phyloP scores from a whole-genome alignment of 2,113 vertebrate genomes.

The Rhynchopsitta pachyrhyncha region DNA sequence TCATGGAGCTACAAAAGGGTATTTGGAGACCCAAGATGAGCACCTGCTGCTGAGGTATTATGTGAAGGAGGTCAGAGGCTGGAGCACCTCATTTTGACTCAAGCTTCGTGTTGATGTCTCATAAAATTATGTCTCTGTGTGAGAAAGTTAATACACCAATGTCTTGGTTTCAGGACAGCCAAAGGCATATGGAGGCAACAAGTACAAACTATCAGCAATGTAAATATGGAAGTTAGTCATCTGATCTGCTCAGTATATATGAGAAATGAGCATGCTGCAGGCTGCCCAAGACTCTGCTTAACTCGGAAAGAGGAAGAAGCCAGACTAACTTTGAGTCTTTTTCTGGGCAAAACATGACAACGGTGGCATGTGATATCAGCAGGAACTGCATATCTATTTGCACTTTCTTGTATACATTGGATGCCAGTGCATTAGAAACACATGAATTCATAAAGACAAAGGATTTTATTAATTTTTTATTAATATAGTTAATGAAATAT shows the following conservation, averaged over 20 bases:
- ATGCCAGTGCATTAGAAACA: not conserved
- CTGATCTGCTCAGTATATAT: not conserved
- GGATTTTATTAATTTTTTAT: not conserved
- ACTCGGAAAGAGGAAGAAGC: not conserved
- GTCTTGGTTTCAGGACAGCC: not conserved
- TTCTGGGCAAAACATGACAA: not conserved
- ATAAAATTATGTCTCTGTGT: not conserved
- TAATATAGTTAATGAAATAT: not conserved
- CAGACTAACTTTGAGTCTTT: not conserved
- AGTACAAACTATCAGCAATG: not conserved
- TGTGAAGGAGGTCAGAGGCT: not conserved
- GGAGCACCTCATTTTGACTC: not conserved
- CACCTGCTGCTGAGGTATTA: not conserved
- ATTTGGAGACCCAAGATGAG: not conserved
- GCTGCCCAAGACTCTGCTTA: not conserved
- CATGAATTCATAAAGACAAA: not conserved
- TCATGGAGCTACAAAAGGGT: not conserved
- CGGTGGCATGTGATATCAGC: not conserved
- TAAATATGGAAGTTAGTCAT: not conserved
- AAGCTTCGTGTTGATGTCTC: not conserved
- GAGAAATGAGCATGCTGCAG: not conserved
- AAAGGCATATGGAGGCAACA: fast-evolving
- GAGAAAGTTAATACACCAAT: not conserved
- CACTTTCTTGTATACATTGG: not conserved
- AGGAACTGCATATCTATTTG: not conserved